phyloP scores from a whole-genome alignment of 2,113 vertebrate genomes.

The Budorcas taxicolor region DNA sequence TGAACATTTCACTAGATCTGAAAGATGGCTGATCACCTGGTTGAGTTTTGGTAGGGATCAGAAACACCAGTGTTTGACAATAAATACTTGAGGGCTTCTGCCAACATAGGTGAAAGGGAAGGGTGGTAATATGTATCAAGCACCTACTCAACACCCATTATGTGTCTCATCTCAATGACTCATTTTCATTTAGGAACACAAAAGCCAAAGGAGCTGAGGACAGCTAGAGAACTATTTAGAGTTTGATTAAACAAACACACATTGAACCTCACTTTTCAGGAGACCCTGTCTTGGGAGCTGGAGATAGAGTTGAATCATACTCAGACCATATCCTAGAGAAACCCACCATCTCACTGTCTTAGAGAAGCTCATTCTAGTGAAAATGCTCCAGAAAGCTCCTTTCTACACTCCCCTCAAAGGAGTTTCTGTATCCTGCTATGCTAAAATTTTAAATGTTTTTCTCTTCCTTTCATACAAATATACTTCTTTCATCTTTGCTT shows the following conservation, averaged over 20 bases:
- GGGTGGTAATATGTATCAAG: not conserved
- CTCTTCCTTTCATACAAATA: not conserved
- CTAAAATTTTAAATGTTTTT: not conserved
- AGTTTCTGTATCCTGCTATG: not conserved
- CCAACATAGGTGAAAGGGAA: not conserved
- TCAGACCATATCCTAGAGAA: not conserved
- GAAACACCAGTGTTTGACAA: not conserved
- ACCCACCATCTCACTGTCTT: not conserved
- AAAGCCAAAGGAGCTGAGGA: not conserved
- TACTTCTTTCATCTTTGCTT: not conserved
- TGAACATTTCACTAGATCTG: not conserved
- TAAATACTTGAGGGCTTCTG: conserved; percentile 6
- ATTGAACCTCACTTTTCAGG: not conserved
- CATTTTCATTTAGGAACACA: not conserved
- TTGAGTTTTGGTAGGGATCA: not conserved
- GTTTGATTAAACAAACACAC: not conserved
- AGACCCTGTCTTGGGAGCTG: not conserved
- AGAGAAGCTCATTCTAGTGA: not conserved
- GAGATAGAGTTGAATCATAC: not conserved
- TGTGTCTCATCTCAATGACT: not conserved
- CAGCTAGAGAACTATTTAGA: not conserved
- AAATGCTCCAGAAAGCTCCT: not conserved
- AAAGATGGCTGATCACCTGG: not conserved
- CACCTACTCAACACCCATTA: not conserved
- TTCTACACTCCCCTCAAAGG: not conserved